phyloP scores from a whole-genome alignment of 2,797 vertebrate species.

The Taeniopygia guttata region DNA sequence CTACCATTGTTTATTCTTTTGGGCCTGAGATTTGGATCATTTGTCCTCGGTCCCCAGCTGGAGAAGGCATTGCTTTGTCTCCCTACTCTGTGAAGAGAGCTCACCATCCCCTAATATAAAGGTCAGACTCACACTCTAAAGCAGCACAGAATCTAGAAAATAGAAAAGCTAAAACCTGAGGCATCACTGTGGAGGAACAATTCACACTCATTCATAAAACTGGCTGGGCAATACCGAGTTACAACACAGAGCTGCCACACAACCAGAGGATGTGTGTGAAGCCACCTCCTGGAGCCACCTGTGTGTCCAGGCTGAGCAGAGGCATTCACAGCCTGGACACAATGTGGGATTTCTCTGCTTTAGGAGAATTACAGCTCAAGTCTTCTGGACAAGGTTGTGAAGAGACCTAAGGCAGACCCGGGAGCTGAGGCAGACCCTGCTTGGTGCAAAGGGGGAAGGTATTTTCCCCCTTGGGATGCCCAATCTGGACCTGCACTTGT shows the following conservation, averaged over 20 bases:
- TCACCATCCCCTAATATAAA: neutral
- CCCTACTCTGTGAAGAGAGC: neutral
- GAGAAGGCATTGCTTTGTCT: neutral
- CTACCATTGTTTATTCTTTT: neutral
- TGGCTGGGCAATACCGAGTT: neutral
- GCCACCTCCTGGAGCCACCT: neutral
- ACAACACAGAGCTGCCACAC: neutral
- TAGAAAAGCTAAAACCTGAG: neutral
- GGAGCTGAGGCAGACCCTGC: neutral
- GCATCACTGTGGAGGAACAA: neutral
- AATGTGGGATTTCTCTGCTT: rapidly evolving
- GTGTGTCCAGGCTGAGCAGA: neutral
- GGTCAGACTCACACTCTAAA: neutral
- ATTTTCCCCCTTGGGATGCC: neutral
- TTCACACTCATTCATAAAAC: neutral
- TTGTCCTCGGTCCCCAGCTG: neutral
- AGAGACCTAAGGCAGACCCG: neutral
- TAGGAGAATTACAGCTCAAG: neutral
- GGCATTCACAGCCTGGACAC: neutral
- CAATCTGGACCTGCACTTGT: neutral
- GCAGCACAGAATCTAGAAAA: neutral
- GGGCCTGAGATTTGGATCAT: neutral
- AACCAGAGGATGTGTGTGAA: rapidly evolving
- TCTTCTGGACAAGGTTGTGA: neutral
- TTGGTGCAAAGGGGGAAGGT: rapidly evolving